phyloP scores from a whole-genome alignment of 2,113 vertebrate species.

The Vanacampus margaritifer region DNA sequence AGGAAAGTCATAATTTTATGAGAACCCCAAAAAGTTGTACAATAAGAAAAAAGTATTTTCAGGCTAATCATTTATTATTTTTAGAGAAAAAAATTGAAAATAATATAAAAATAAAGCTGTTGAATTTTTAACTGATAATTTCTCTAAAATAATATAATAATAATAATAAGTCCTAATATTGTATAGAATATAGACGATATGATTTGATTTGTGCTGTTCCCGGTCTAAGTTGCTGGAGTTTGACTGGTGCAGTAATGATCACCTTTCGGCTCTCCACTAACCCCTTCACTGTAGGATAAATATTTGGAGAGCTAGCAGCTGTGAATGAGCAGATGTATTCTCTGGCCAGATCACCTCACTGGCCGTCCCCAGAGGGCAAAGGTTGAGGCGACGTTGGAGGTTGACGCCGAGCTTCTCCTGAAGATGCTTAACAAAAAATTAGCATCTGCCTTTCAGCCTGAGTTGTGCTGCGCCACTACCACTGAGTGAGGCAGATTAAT shows the following conservation, averaged over 20 bases:
- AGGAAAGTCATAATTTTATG: too few species aligned
- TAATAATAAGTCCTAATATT: too few species aligned
- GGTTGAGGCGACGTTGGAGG: conserved; percentile 59
- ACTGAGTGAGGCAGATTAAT: conserved; percentile 16
- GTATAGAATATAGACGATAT: too few species aligned
- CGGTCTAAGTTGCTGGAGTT: conserved; percentile 44
- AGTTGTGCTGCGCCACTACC: conserved; percentile 4
- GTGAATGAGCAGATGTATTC: conserved; percentile 73
- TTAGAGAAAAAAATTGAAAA: too few species aligned
- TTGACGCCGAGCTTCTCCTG: conserved; percentile 45
- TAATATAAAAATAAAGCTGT: too few species aligned
- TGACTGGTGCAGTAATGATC: conserved; percentile 30
- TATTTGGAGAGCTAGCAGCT: conserved; percentile 72
- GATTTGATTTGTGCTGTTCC: conserved; percentile 6
- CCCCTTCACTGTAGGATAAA: conserved; percentile 52
- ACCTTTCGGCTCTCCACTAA: conserved; percentile 19
- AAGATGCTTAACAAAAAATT: conserved; percentile 61
- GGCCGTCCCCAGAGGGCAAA: conserved; percentile 60
- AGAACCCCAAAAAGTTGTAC: too few species aligned
- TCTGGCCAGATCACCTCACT: conserved; percentile 47
- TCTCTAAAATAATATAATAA: too few species aligned
- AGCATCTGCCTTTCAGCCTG: conserved; percentile 61
- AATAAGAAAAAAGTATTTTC: too few species aligned
- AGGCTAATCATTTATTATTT: too few species aligned
- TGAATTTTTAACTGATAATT: too few species aligned